Evolutionary conservation across 2,888 invertebrate genomes (phyloP), one percentile per base, ranked within the genome.

Genomic region (Adelphocoris suturalis): DNA sequence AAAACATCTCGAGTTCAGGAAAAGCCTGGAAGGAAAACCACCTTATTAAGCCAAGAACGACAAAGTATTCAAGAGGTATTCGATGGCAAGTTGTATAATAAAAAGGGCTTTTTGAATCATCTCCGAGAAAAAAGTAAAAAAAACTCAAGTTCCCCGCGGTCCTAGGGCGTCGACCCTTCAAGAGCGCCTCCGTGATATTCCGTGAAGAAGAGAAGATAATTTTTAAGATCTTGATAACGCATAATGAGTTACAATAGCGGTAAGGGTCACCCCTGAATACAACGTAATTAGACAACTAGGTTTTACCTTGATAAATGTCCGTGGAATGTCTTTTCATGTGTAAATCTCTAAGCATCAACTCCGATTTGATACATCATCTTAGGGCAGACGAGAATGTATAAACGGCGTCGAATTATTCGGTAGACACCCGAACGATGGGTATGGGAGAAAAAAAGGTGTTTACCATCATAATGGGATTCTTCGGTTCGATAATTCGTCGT

Each of bases 261-360:
- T 61, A 52, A 27, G n/a, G n/a, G 48, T 28, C 47, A 23, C 37
- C 61, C 27, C 12, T 88, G 88, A 88, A 88, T 88, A 88, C 88
- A 23, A n/a, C 88, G 88, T 88, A 88, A 88, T 88, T 88, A 88
- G 88, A 88, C 55, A 78, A 88, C 76, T 27, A 28, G 52, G 78
- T 61, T 78, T 85, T 27, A 27, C 52, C 14, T 80, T 48, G 80
- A 80, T 80, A 78, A 80, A 78, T 52, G 57, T 47, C 80, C 52
- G 37, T 46, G 88, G 88, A 88, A 88, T 88, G 76, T 88, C 88
- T 88, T 88, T 88, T 88, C 88, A 88, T 76, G 76, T 88, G 88
- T 78, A 88, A 88, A 88, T 88, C 86, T 23, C 28, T 0, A 13
- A 86, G 48, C 27, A 57, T 68, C 68, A 68, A 68, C 68, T 28